Evolutionary conservation across 2,797 vertebrate species (phyloP), one percentile per base, ranked within the genome.

Genomic region (Enteromius afrohamiltoni): DNA sequence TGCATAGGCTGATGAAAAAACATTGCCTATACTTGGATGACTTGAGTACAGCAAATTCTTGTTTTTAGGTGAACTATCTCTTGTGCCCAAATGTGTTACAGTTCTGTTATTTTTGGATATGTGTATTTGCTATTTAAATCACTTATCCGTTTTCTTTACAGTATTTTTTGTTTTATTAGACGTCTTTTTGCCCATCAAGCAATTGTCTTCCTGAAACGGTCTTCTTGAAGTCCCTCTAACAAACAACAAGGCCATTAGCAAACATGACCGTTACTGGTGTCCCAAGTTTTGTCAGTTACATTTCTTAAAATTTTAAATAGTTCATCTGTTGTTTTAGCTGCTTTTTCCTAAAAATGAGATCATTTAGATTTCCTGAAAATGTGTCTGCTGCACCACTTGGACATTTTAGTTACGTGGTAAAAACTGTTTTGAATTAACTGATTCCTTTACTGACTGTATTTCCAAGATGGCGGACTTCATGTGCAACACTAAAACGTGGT

Each of bases 271-370:
- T n/a, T 23, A 51, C 45, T 58, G 42, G 14, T 7, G 5, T 45
- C 62, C 10, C 26, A 34, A 7, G 2, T 10, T 70, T 17, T 70
- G 67, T 5, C 31, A 23, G 23, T 47, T 58, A 17, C 23, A 55
- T 51, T 13, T 69, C 10, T 4, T 77, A 5, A 1, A 10, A 51
- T 14, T 64, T 75, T 31, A 45, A 68, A 42, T 37, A 2, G 49
- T 58, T 37, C 1, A 47, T 73, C 13, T 31, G 55, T 76, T 55
- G 45, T 55, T 76, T 76, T 75, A 82, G 71, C 70, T 65, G n/a
- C 16, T 82, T 82, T 74, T 29, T 47, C 64, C 16, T 37, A 37
- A 3, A 49, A 17, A 40, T 8, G 17, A 47, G n/a, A 37, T 79
- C n/a, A 11, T 37, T 80, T 68, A 34, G 19, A 17, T 21, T 45